These are phyloP conservation scores for Lates calcarifer DNA, from an alignment of 2,113 vertebrate species.

Conservation along the genomic window DNA sequence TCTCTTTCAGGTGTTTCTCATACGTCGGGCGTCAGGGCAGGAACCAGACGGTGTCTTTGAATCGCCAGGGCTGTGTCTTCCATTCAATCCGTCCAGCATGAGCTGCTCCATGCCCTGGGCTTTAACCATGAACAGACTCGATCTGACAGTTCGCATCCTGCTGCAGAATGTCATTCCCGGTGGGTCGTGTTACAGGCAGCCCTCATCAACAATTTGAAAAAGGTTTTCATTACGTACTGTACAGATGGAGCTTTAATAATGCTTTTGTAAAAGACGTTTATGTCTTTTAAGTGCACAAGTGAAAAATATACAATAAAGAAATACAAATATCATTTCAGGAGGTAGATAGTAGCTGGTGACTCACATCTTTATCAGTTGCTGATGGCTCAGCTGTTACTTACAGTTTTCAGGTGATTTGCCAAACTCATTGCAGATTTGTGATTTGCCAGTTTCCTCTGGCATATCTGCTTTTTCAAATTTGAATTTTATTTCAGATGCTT, in stretches of 20 bases:
- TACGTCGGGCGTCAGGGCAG: constrained; percentile 65
- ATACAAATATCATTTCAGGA: neutral
- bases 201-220: neutral
- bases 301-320: neutral
- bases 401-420: no score
- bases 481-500: no score
- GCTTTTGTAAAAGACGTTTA: neutral
- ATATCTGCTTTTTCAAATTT: no score
- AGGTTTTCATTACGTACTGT: neutral
- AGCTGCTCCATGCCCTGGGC: constrained; percentile 80
- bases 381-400: no score
- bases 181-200: neutral
- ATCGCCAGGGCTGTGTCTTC: constrained; percentile 60
- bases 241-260: neutral
- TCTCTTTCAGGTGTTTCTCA: constrained; percentile 76
- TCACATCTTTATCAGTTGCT: no score
- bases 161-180: constrained; percentile 46
- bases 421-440: no score
- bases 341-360: neutral
- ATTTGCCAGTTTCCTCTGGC: no score
- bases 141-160: constrained; percentile 73
- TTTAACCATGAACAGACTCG: constrained; percentile 82
- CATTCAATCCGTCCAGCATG: constrained; percentile 71
- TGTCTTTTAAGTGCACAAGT: neutral
- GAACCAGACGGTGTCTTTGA: constrained; percentile 77